Percentiles rank a stretch among this genome's conserved stretches.
Conservation (phyloP, 2,113 vertebrate species). For the Marmota flaviventris region DNA sequence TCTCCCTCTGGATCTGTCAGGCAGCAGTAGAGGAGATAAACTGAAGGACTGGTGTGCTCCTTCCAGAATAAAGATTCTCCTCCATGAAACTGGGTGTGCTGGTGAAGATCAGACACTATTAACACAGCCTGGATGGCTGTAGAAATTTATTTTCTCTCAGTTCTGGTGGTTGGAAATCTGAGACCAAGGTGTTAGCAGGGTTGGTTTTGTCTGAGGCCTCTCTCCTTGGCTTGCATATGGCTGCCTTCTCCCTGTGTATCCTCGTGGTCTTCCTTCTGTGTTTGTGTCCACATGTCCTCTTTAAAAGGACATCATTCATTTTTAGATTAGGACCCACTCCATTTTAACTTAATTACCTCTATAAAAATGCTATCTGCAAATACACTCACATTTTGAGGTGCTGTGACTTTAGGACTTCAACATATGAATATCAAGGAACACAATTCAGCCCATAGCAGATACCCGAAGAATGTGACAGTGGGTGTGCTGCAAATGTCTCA, state of each 20-base stretch:
- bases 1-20: neutral
- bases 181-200: neutral
- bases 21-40: neutral
- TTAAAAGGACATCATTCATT: neutral
- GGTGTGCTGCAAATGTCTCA: neutral
- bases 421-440: neutral
- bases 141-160: neutral
- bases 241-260: neutral
- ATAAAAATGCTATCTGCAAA: neutral
- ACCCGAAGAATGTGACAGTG: neutral
- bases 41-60: neutral
- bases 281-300: neutral
- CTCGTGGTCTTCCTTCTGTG: neutral
- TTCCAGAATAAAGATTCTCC: conserved; percentile 26
- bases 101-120: neutral
- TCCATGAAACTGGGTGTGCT: neutral
- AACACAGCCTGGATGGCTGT: neutral
- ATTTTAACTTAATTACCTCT: neutral
- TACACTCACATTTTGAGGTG: neutral
- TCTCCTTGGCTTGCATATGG: neutral
- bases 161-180: neutral
- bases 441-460: neutral
- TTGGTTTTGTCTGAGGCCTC: neutral
- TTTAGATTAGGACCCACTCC: neutral
- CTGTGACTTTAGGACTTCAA: neutral